Evolutionary conservation across 2,113 vertebrate genomes (phyloP), one percentile per base, ranked within the genome.

Genomic region (Vulpes vulpes): DNA sequence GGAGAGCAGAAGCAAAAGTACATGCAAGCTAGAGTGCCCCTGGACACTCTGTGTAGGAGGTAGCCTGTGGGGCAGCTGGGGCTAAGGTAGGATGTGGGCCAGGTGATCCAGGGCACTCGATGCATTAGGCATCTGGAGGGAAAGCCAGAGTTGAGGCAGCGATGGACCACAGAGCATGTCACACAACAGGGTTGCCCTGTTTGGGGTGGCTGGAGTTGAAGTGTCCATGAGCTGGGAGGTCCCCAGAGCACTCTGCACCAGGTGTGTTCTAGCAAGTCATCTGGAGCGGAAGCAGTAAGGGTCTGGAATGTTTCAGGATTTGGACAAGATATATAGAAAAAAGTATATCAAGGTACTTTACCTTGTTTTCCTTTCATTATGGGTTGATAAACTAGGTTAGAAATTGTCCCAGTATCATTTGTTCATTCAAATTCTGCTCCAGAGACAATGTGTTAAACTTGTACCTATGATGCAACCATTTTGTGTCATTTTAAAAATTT

Each of bases 371-470:
- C 5, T 86, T 85, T 80, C 55, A 51, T n/a, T 59, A 35, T 90
- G 43, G 81, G 20, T 43, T 8, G 19, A 82, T 83, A 62, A 69
- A 57, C 25, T 17, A 32, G 30, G n/a, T 62, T 74, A 92, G 14
- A 27, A 96, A 49, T 88, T 92, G 25, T 35, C 8, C 25, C 4
- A 74, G 30, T 79, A 89, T 74, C 69, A 86, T 85, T 67, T 84
- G 20, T 92, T 90, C n/a, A 84, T 53, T 95, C 30, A 85, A 25
- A 71, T 53, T 92, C 22, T 91, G 35, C 11, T 91, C 30, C 43
- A 91, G 27, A 32, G 94, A 83, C 95, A 95, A 74, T 49, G 69
- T 65, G 85, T 74, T 3, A 83, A 69, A 93, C 32, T n/a, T 79
- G 7, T 69, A 93, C 14, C 14, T 79, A 62, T n/a, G 49, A 3